These are phyloP conservation scores for Cheumatopsyche charites DNA, from an alignment of 1,140 invertebrate species.

Conservation along the genomic window DNA sequence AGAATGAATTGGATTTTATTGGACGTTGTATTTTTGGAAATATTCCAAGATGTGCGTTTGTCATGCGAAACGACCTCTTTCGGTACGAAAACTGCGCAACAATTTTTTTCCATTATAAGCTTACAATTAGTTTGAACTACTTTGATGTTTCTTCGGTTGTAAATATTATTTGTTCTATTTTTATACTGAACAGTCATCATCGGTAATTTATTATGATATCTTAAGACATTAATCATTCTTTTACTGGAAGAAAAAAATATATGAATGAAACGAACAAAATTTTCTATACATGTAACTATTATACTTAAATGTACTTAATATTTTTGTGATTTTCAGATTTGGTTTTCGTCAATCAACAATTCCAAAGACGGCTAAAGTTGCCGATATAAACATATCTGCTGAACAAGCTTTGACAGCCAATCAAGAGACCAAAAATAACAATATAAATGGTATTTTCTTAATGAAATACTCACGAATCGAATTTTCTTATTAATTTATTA, in stretches of 20 bases:
- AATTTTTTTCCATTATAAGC: too few species aligned
- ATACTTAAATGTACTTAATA: too few species aligned
- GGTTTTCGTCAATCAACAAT: constrained; percentile 59
- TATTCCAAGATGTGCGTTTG: not conserved
- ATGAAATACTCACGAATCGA: not conserved
- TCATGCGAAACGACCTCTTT: not conserved
- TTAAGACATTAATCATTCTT: too few species aligned
- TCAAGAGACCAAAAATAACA: constrained; percentile 52
- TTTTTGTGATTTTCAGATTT: constrained; percentile 53
- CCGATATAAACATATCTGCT: constrained; percentile 56
- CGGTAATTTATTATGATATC: not conserved
- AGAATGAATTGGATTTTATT: constrained; percentile 4
- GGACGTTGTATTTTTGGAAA: not conserved
- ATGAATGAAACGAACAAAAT: too few species aligned
- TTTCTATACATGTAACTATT: too few species aligned
- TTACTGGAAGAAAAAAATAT: too few species aligned
- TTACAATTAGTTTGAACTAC: not conserved
- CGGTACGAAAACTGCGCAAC: not conserved
- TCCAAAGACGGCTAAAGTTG: constrained; percentile 59
- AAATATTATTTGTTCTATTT: constrained; percentile 3
- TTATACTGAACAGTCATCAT: not conserved
- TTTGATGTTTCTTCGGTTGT: not conserved
- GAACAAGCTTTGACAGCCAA: constrained; percentile 57
- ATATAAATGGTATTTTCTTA: constrained; percentile 37
- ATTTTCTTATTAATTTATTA: not conserved